phyloP scores from a whole-genome alignment of 2,797 vertebrate genomes.

The Poeciliopsis gracilis region DNA sequence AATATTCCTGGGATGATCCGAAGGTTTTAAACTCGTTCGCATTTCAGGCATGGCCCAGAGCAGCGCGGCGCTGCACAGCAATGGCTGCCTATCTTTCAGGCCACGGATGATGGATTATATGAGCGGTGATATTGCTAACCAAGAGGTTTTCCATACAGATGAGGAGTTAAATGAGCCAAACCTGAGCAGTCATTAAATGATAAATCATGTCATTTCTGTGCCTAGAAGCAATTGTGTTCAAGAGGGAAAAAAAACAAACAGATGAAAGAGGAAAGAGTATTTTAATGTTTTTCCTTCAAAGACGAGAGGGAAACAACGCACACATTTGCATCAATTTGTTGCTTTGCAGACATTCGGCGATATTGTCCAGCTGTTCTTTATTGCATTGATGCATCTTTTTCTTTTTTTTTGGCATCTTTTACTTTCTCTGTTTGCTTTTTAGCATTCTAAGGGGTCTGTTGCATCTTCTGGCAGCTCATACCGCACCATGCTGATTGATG shows the following conservation, averaged over 20 bases:
- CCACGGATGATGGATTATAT: constrained; percentile 57
- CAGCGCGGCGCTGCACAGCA: constrained; percentile 28
- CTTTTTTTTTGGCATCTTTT: constrained; percentile 10
- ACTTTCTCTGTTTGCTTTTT: constrained; percentile 25
- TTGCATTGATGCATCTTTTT: constrained; percentile 16
- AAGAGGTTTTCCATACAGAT: constrained; percentile 55
- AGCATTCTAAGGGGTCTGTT: constrained; percentile 33
- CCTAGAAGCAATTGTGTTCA: constrained; percentile 16
- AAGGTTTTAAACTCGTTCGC: constrained; percentile 48
- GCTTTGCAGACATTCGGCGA: not conserved
- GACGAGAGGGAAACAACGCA: not conserved
- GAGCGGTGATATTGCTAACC: constrained; percentile 62
- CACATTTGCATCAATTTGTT: constrained; percentile 1
- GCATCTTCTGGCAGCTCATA: constrained; percentile 32
- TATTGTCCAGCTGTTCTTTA: not conserved
- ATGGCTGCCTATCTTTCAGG: constrained; percentile 41
- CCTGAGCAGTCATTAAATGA: constrained; percentile 35
- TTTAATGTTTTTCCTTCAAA: constrained; percentile 7
- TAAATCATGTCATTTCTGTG: constrained; percentile 28
- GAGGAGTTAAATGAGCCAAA: constrained; percentile 60
- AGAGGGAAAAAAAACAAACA: constrained; percentile 9
- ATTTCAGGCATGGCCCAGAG: constrained; percentile 44
- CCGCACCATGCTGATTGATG: constrained; percentile 54
- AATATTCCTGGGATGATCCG: constrained; percentile 31
- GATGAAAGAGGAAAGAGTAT: not conserved